Conservation (phyloP, 2,797 vertebrate species). For the Diceros bicornis region DNA sequence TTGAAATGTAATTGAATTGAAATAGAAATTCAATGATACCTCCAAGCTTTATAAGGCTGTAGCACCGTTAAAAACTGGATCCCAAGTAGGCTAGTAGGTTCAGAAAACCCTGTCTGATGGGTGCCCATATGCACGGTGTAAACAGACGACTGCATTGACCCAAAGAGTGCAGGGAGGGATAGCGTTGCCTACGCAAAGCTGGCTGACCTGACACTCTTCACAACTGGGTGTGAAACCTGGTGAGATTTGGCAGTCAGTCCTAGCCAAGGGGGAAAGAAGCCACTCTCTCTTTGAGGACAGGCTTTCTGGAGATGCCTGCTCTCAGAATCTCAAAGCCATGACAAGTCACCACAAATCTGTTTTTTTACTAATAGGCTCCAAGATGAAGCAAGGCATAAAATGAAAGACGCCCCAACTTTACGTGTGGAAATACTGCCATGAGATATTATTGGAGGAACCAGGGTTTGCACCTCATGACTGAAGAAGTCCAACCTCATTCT, state of each 20-base stretch:
- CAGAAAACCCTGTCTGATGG: not conserved
- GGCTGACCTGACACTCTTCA: not conserved
- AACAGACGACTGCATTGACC: not conserved
- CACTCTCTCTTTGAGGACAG: conserved; percentile 17
- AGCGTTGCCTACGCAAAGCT: not conserved
- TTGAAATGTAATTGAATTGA: not conserved
- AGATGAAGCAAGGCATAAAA: conserved; percentile 38
- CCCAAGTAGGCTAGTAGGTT: not conserved
- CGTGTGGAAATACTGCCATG: not conserved
- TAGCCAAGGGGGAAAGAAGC: not conserved
- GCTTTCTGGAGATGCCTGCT: conserved; percentile 26
- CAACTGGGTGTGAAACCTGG: not conserved
- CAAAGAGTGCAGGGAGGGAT: not conserved
- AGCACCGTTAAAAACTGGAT: not conserved
- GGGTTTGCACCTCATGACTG: not conserved
- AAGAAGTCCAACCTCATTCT: not conserved
- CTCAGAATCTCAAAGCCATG: not conserved
- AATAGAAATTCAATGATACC: conserved; percentile 6
- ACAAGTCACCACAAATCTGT: conserved; percentile 56
- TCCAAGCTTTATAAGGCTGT: not conserved
- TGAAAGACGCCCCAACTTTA: not conserved
- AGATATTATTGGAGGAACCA: not conserved
- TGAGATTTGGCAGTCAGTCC: not conserved
- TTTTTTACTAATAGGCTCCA: conserved; percentile 6
- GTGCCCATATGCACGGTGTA: not conserved